Evolutionary conservation across 2,113 vertebrate genomes (phyloP), one percentile per base, ranked within the genome.

Genomic region (Carettochelys insculpta): DNA sequence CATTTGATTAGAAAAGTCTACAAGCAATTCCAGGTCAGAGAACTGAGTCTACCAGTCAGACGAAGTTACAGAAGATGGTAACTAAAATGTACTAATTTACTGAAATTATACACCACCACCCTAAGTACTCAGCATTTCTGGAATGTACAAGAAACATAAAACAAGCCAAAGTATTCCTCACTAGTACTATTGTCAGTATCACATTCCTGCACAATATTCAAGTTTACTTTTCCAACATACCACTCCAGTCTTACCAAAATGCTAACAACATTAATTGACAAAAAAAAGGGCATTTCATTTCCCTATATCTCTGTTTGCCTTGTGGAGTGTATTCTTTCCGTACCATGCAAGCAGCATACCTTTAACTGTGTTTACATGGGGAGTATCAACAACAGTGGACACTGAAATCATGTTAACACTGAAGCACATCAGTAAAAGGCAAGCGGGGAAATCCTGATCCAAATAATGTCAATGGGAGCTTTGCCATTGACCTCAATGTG

Each of bases 341-440:
- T 82, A 38, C 83, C 80, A 80, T 12, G 77, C 9, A 13, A 11
- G n/a, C 17, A 51, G 34, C 43, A 54, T 84, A 8, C 79, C 25
- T 90, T 93, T 94, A 94, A 65, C 3, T 48, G 79, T 5, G 47
- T 53, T 77, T 77, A n/a, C 34, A 47, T 90, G 47, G 87, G 82
- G 61, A 3, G 87, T 31, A 43, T 48, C 77, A 65, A 86, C 12
- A 76, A 24, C 51, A 41, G 4, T 16, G 43, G 8, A 0, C 47
- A 56, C 77, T 92, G 75, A 17, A 87, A 84, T 51, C 78, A 65
- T 3, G 41, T 56, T 75, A 9, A 65, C 47, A 51, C 3, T 78
- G 48, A 54, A 86, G 48, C 56, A 80, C 38, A 61, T 54, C 25
- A 90, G 51, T 51, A 90, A 89, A 68, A 61, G 86, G 54, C 29